Conservation (phyloP, 1,140 invertebrate genomes). For the Hyles euphorbiae region DNA sequence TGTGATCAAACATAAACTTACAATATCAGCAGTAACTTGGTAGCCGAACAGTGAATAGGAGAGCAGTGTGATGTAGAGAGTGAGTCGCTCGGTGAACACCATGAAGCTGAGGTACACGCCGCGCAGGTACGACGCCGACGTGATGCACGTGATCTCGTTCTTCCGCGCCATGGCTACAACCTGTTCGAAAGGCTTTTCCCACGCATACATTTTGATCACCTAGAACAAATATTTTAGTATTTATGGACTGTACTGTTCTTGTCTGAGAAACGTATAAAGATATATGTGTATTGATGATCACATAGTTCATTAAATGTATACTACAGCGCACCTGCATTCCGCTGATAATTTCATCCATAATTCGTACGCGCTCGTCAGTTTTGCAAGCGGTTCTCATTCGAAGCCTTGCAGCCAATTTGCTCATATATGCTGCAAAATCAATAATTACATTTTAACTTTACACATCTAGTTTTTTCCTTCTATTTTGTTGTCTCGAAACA, state of each 20-base stretch:
- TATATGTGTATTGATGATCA: too few relatives aligned
- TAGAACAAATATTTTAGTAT: slow-evolving; percentile 50
- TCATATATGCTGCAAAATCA: slow-evolving; percentile 75
- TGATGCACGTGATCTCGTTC: slow-evolving; percentile 82
- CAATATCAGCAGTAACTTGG: slow-evolving; percentile 80
- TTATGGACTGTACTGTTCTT: neutral
- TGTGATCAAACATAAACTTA: slow-evolving; percentile 42
- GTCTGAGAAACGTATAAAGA: neutral
- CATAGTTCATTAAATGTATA: neutral
- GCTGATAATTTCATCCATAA: slow-evolving; percentile 88
- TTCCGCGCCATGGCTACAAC: slow-evolving; percentile 65
- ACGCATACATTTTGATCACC: slow-evolving; percentile 93
- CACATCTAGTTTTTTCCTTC: neutral
- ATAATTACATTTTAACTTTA: neutral
- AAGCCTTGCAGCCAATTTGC: slow-evolving; percentile 77
- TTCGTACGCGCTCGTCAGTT: slow-evolving; percentile 84
- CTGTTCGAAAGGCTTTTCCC: slow-evolving; percentile 87
- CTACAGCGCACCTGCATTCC: slow-evolving; percentile 80
- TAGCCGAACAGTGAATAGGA: slow-evolving; percentile 82
- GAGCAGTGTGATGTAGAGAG: slow-evolving; percentile 84
- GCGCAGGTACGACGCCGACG: slow-evolving; percentile 81
- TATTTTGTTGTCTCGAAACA: too few relatives aligned
- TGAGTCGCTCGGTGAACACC: slow-evolving; percentile 83
- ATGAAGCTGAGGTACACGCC: slow-evolving; percentile 82
- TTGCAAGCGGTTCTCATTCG: slow-evolving; percentile 78